Evolutionary conservation across 35 echinoderm and acorn worm species (phyloP), one percentile per base, ranked within the genome.

Genomic region (Ophiothrix spiculata): DNA sequence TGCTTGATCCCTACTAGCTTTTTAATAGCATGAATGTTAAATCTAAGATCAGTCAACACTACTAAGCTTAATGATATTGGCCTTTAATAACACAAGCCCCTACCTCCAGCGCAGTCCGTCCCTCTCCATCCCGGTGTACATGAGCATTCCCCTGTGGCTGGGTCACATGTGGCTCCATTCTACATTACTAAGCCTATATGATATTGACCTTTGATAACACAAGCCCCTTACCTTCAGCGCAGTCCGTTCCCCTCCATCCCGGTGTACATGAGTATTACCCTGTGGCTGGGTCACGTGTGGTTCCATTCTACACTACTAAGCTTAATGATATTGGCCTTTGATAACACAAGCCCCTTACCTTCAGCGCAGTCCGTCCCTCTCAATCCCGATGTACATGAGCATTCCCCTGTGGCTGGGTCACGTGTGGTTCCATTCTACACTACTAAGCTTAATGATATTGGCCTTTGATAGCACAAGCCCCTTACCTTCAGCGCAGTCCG

Each of bases 51-150:
- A n/a, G n/a, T n/a, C n/a, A n/a, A n/a, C n/a, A n/a, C n/a, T n/a
- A n/a, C n/a, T n/a, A n/a, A n/a, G n/a, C n/a, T n/a, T n/a, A n/a
- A n/a, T n/a, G n/a, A n/a, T n/a, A n/a, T n/a, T n/a, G n/a, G n/a
- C n/a, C n/a, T n/a, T n/a, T n/a, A n/a, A n/a, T n/a, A n/a, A 49
- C 19, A 19, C 19, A 19, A 49, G 6, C n/a, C 35, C 83, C 84
- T 69, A 98, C 95, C 91, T 79, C 84, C 93, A 73, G 54, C 81
- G 56, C 95, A 98, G 36, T 73, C 81, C 35, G 40, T 63, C 32
- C 96, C 96, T 80, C 92, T 94, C 96, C 96, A 99, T 88, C 96
- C 96, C 40, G 92, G 86, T 15, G 88, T 83, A 81, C 96, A 99
- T 31, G 89, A 79, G 74, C 96, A 99, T 29, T 63, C 86, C 11